Evolutionary conservation across 2,888 invertebrate species (phyloP).

Genomic region (Drosophila setosimentum): DNA sequence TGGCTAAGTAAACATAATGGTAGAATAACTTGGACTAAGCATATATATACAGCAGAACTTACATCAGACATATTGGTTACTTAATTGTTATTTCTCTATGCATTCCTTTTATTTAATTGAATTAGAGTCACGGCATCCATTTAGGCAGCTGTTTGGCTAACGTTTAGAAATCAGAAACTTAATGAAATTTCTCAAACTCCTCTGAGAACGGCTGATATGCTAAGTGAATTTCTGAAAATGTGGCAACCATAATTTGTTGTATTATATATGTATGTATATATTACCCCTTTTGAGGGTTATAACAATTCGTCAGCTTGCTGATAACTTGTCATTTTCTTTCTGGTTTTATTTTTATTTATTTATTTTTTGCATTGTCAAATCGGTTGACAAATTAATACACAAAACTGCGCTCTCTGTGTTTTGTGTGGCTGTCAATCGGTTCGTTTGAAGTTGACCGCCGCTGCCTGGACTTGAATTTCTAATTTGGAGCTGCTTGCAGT

Average conservation of each 20-base stretch:
- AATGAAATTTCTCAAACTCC: accelerated
- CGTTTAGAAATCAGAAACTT: neutral
- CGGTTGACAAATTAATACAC: constrained; percentile 75
- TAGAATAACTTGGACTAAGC: neutral
- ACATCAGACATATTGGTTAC: neutral
- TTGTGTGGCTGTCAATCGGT: constrained; percentile 54
- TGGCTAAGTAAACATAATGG: neutral
- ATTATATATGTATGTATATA: too few species aligned
- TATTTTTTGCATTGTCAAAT: constrained; percentile 56
- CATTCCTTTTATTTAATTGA: neutral
- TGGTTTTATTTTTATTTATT: neutral
- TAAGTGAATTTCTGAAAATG: neutral
- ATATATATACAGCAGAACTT: neutral
- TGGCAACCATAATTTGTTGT: neutral
- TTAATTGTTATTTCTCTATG: neutral
- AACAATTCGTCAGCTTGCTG: constrained; percentile 5
- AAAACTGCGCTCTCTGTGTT: constrained; percentile 44
- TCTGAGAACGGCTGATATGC: neutral
- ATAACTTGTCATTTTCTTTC: constrained; percentile 3
- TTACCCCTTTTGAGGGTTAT: constrained; percentile 7
- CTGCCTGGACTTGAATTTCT: constrained; percentile 62
- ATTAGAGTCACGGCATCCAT: too few species aligned
- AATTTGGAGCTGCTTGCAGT: constrained; percentile 57
- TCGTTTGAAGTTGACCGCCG: constrained; percentile 68
- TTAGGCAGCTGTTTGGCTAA: too few species aligned